These are phyloP conservation scores for Alectura lathami DNA, from an alignment of 2,113 vertebrate species.

Conservation along the genomic window DNA sequence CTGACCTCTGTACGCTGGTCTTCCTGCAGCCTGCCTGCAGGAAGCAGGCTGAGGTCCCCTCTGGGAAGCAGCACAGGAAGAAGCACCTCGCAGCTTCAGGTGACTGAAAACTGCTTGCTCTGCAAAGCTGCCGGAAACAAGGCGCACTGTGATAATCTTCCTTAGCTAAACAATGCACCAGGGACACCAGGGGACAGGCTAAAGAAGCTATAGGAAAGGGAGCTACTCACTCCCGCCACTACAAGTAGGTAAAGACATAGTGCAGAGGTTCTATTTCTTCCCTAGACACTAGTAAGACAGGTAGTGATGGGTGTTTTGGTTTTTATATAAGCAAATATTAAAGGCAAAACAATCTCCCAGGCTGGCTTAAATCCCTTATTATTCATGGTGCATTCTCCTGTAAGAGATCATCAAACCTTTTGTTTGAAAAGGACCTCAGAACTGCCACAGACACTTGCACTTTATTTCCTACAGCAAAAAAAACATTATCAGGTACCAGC, in stretches of 20 bases:
- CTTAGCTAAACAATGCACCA: background rate
- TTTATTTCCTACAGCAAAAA: background rate
- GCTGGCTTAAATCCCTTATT: background rate
- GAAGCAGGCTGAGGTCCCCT: background rate
- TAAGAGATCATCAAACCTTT: background rate
- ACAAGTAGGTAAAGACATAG: background rate
- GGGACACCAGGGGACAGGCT: background rate
- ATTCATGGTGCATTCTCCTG: background rate
- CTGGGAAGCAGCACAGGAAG: background rate
- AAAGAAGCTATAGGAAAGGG: background rate
- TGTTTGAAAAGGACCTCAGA: background rate
- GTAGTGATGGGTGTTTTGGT: background rate
- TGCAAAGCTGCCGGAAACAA: background rate
- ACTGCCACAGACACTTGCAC: background rate
- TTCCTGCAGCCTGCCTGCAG: slow-evolving; percentile 12
- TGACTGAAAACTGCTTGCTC: background rate
- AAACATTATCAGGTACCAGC: background rate
- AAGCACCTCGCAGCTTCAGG: slow-evolving; percentile 4
- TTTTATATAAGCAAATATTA: background rate
- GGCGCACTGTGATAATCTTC: background rate
- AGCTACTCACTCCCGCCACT: background rate
- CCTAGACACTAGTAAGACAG: background rate
- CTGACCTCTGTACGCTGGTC: slow-evolving; percentile 28
- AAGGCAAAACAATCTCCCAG: background rate
- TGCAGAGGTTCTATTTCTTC: background rate